Evolutionary conservation across 2,888 invertebrate genomes (phyloP), one percentile per base, ranked within the genome.

Genomic region (Helobdella robusta): DNA sequence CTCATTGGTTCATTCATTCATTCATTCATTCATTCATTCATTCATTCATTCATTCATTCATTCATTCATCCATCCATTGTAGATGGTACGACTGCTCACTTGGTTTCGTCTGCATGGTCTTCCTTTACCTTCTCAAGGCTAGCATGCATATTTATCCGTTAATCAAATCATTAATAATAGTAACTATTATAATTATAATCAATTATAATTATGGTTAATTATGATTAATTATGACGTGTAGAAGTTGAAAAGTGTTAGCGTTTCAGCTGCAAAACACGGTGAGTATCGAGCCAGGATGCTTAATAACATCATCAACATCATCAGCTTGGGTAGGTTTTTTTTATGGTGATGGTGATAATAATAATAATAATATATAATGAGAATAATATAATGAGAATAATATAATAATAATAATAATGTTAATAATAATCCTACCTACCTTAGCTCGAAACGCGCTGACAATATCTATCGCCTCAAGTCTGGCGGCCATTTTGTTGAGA

Each of bases 381-480:
- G n/a, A n/a, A n/a, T n/a, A n/a, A n/a, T n/a, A n/a, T n/a, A n/a
- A n/a, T n/a, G n/a, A n/a, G n/a, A n/a, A n/a, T n/a, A n/a, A n/a
- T n/a, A n/a, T n/a, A n/a, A n/a, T n/a, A n/a, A n/a, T n/a, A n/a
- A n/a, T n/a, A n/a, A n/a, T n/a, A n/a, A n/a, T n/a, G n/a, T n/a
- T n/a, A n/a, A n/a, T n/a, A n/a, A n/a, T n/a, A n/a, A n/a, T n/a
- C n/a, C n/a, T n/a, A n/a, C n/a, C n/a, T n/a, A n/a, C n/a, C n/a
- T n/a, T n/a, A 72, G 72, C 71, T 30, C 66, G 72, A 11, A 72
- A 72, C 62, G 72, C 72, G 15, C 64, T 71, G 11, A 54, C 71
- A 1, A 69, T 72, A 20, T 54, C 69, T 18, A 11, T 69, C 2
- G 68, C 72, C 2, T 64, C 70, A 0, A 68, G 62, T 18, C 36